Conservation (phyloP, 2,888 invertebrate genomes). For the Zelleria hepariella region DNA sequence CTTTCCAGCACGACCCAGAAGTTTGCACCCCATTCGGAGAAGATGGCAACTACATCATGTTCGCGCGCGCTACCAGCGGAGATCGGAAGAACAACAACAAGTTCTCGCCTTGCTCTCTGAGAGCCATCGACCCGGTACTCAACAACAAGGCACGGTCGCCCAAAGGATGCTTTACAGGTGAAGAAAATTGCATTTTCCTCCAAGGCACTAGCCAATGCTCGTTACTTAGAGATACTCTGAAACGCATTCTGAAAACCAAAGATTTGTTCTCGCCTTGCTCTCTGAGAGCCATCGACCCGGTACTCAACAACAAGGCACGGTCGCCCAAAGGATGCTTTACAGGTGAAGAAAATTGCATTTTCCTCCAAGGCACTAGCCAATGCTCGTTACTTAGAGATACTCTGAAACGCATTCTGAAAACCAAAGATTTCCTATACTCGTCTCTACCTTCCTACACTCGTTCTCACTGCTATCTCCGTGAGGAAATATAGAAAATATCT, state of each 20-base stretch:
- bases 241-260: slow-evolving; percentile 96
- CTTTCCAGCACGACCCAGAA: slow-evolving; percentile 91
- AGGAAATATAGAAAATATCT: too few species aligned
- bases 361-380: too few species aligned
- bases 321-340: slow-evolving; percentile 94
- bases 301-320: slow-evolving; percentile 91
- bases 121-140: slow-evolving; percentile 92
- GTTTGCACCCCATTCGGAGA: slow-evolving; percentile 95
- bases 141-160: slow-evolving; percentile 91
- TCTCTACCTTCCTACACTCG: too few species aligned
- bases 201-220: too few species aligned
- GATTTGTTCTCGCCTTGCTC: slow-evolving; percentile 98
- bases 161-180: slow-evolving; percentile 94
- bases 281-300: slow-evolving; percentile 90
- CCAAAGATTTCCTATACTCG: slow-evolving; percentile 99
- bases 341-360: slow-evolving; percentile 56
- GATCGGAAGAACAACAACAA: slow-evolving; percentile 98
- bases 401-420: too few species aligned
- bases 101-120: slow-evolving; percentile 94
- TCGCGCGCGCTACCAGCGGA: slow-evolving; percentile 97
- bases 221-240: too few species aligned
- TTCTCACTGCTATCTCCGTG: too few species aligned
- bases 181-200: neutral
- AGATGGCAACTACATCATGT: slow-evolving; percentile 99
- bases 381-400: too few species aligned